Conservation (phyloP, 1,140 invertebrate species). For the Drosophila ogumai region DNA sequence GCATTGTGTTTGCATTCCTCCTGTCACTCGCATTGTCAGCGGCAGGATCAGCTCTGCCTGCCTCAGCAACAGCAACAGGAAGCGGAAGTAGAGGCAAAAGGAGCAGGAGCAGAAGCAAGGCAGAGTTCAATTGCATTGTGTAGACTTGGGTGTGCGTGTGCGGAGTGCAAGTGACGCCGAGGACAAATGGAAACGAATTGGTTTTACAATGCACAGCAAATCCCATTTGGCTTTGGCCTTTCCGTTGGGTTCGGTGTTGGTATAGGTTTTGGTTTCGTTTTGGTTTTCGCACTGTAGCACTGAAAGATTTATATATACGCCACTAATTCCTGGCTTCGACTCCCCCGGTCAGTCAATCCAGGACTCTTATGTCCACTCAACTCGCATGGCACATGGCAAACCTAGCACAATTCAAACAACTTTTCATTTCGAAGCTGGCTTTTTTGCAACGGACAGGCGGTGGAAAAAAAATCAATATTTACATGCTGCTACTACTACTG, state of each 20-base stretch:
- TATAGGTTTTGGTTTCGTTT: conserved; percentile 30
- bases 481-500: conserved; percentile 32
- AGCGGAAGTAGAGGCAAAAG: conserved; percentile 37
- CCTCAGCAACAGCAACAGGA: conserved; percentile 18
- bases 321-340: conserved; percentile 45
- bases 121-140: conserved; percentile 61
- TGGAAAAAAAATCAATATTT: conserved; percentile 70
- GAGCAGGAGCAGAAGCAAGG: conserved; percentile 5
- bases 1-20: conserved; percentile 62
- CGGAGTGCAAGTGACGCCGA: conserved; percentile 48
- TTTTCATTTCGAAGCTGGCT: conserved; percentile 31
- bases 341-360: conserved; percentile 13
- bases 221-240: conserved; percentile 47
- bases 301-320: conserved; percentile 32
- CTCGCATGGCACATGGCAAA: conserved; percentile 3
- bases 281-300: conserved; percentile 25
- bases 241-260: background rate
- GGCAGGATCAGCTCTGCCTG: conserved; percentile 30
- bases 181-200: conserved; percentile 73
- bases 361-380: conserved; percentile 24
- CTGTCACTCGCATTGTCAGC: conserved; percentile 76
- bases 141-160: background rate
- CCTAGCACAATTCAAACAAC: conserved; percentile 36
- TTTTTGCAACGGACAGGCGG: conserved; percentile 24
- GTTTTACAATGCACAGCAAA: conserved; percentile 66